phyloP scores from a whole-genome alignment of 1,140 invertebrate species.

The Bombus confusus region DNA sequence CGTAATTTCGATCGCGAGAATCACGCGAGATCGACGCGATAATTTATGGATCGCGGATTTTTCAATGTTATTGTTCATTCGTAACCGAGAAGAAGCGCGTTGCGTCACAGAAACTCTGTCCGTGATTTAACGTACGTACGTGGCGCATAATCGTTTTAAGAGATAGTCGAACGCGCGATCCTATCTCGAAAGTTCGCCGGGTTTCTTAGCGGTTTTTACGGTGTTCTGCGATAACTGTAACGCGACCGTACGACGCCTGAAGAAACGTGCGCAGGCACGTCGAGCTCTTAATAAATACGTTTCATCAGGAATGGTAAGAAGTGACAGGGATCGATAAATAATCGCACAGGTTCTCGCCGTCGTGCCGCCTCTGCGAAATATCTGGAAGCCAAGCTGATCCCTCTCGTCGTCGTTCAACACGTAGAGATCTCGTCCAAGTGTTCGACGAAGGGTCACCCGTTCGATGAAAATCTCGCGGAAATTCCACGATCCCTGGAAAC shows the following conservation, averaged over 20 bases:
- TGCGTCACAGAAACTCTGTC: no score
- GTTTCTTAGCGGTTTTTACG: slow-evolving; percentile 43
- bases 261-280: slow-evolving; percentile 13
- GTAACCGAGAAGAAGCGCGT: no score
- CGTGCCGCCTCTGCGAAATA: no score
- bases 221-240: slow-evolving; percentile 34
- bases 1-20: no score
- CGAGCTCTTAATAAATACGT: slow-evolving; percentile 46
- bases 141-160: neutral
- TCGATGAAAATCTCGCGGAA: no score
- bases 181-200: slow-evolving; percentile 16
- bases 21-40: no score
- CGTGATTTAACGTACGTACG: neutral
- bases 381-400: no score
- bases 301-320: slow-evolving; percentile 34
- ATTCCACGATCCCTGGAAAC: no score
- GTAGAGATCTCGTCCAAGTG: no score
- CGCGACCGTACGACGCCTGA: slow-evolving; percentile 24
- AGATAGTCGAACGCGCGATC: neutral
- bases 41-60: no score
- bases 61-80: neutral
- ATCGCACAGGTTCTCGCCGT: neutral
- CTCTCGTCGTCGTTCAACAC: no score
- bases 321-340: slow-evolving; percentile 31
- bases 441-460: no score